phyloP scores from a whole-genome alignment of 2,888 invertebrate species.

The Pristionchus japonicus region DNA sequence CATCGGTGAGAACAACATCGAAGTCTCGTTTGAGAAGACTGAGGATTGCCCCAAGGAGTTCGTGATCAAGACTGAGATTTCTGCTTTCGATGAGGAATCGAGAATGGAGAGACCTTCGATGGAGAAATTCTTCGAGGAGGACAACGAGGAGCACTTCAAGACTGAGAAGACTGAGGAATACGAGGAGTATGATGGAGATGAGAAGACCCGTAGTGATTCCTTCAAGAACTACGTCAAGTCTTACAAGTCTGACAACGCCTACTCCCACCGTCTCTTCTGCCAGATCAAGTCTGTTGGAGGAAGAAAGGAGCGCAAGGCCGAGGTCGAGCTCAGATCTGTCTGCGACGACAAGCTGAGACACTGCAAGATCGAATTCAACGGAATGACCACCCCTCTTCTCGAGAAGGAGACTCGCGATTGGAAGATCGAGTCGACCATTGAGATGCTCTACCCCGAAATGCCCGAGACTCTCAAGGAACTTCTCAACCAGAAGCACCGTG shows the following conservation, averaged over 20 bases:
- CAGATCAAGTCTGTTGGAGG: slow-evolving; percentile 6
- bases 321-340: slow-evolving; percentile 49
- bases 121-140: slow-evolving; percentile 56
- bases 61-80: slow-evolving; percentile 36
- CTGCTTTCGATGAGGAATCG: slow-evolving; percentile 46
- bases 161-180: slow-evolving; percentile 41
- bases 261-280: slow-evolving; percentile 22
- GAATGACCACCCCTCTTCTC: neutral
- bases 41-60: slow-evolving; percentile 46
- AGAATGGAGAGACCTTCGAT: slow-evolving; percentile 47
- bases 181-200: no score
- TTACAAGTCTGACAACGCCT: slow-evolving; percentile 23
- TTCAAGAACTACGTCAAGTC: slow-evolving; percentile 47
- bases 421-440: neutral
- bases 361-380: slow-evolving; percentile 48
- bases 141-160: slow-evolving; percentile 46
- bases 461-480: slow-evolving; percentile 53
- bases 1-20: slow-evolving; percentile 62
- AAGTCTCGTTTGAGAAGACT: slow-evolving; percentile 52
- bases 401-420: slow-evolving; percentile 48
- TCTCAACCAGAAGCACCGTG: slow-evolving; percentile 57
- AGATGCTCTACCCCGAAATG: slow-evolving; percentile 56
- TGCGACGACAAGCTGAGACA: slow-evolving; percentile 51
- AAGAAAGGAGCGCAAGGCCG: slow-evolving; percentile 39
- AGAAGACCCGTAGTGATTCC: slow-evolving; percentile 46